Percentiles rank a stretch among this genome's conserved stretches.
Conservation (phyloP, 2,888 invertebrate genomes). For the Corythucha ciliata region DNA sequence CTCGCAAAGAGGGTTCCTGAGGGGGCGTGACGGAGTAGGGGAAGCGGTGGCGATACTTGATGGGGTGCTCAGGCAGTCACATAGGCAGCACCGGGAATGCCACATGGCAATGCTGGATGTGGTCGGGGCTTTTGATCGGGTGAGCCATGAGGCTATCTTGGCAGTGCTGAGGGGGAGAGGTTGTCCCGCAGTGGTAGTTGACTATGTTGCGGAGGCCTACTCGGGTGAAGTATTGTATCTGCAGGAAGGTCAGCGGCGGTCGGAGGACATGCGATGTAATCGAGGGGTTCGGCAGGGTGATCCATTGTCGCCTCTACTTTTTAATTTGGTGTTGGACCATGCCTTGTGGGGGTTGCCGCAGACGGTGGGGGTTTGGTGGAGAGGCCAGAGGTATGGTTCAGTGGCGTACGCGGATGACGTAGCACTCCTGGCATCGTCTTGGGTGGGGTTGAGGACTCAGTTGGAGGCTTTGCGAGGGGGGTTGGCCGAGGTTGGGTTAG, state of each 20-base stretch:
- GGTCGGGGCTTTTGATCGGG: slow-evolving; percentile 42
- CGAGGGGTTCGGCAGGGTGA: slow-evolving; percentile 43
- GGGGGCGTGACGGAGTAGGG: slow-evolving; percentile 1
- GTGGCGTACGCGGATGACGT: slow-evolving; percentile 12
- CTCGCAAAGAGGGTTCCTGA: slow-evolving; percentile 7
- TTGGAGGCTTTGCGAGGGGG: not conserved
- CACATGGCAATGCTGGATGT: slow-evolving; percentile 37
- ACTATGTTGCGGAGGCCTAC: no score
- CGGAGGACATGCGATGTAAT: slow-evolving; percentile 22
- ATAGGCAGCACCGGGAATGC: not conserved
- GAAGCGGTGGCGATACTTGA: slow-evolving; percentile 37
- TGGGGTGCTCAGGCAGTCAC: slow-evolving; percentile 31
- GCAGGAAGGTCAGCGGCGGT: no score
- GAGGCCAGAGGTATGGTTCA: slow-evolving; percentile 26
- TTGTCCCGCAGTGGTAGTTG: slow-evolving; percentile 37
- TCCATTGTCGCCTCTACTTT: slow-evolving; percentile 40
- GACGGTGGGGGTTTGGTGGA: slow-evolving; percentile 15
- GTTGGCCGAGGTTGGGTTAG: not conserved
- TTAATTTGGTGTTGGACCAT: slow-evolving; percentile 37
- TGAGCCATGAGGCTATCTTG: slow-evolving; percentile 36
- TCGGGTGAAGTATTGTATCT: no score
- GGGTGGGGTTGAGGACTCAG: not conserved
- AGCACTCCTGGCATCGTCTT: not conserved
- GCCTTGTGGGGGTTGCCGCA: slow-evolving; percentile 22
- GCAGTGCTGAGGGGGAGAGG: slow-evolving; percentile 38